Evolutionary conservation across 2,888 invertebrate species (phyloP).

Genomic region (Iphiclides podalirius): DNA sequence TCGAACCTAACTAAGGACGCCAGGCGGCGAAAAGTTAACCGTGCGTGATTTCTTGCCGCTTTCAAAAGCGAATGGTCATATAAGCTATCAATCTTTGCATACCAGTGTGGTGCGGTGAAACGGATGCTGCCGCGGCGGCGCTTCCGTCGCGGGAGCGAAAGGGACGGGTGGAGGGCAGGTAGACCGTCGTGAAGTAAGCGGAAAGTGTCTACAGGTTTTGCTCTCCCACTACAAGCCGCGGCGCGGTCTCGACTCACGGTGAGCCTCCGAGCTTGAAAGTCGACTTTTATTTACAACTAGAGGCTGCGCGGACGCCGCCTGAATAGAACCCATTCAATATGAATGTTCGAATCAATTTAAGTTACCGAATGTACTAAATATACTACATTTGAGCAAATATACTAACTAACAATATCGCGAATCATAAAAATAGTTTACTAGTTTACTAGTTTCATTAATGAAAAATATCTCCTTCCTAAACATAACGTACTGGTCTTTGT

Average conservation of each 20-base stretch:
- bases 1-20: conserved; percentile 73
- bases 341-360: no score
- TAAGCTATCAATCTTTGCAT: conserved; percentile 80
- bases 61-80: conserved; percentile 79
- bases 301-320: conserved; percentile 50
- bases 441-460: no score
- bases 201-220: conserved; percentile 79
- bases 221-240: conserved; percentile 73
- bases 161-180: conserved; percentile 67
- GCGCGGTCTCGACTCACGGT: no score
- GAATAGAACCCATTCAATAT: conserved; percentile 20
- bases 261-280: conserved; percentile 69
- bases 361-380: no score
- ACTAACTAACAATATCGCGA: no score
- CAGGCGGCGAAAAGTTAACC: conserved; percentile 76
- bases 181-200: conserved; percentile 68
- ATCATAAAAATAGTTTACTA: no score
- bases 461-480: no score
- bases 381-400: no score
- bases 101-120: conserved; percentile 76
- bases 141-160: conserved; percentile 54
- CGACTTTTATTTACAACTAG: conserved; percentile 62
- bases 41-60: conserved; percentile 78
- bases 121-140: conserved; percentile 51
- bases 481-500: no score